Evolutionary conservation across 2,797 vertebrate species (phyloP), one percentile per base, ranked within the genome.

Genomic region (Ciconia nigra): DNA sequence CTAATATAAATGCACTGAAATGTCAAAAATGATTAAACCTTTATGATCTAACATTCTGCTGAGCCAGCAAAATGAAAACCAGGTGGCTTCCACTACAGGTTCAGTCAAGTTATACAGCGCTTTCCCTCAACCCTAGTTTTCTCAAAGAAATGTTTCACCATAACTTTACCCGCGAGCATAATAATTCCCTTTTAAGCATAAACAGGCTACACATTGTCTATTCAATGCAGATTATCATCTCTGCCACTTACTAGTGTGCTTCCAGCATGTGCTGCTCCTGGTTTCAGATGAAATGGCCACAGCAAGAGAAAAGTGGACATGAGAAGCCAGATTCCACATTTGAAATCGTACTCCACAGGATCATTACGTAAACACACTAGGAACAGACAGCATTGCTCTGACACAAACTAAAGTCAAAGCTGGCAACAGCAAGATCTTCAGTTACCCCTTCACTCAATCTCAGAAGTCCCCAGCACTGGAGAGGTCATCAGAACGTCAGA

Each of bases 11-110:
- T 84, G 84, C 83, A 94, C n/a, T 93, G 77, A 96, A 95, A 93
- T 76, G 84, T 90, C 62, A 78, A 82, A 96, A 96, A 87, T 35
- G 1, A 94, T 96, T 95, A 94, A 95, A 95, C 65, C 28, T 95
- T 87, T 89, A 82, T 77, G 58, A 78, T 91, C 52, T 83, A 87
- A 89, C 21, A 35, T 83, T 95, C 35, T 93, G 91, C 90, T 97
- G 90, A 97, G 54, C 42, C 65, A 96, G 87, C 90, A 96, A 89
- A 95, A 93, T 86, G n/a, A 93, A 96, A 96, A 90, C 70, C 81
- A 87, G 83, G 81, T 94, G 87, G 79, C 70, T 90, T 95, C 59
- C 37, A 65, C 83, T 76, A 83, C 89, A 95, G 87, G 85, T 96
- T 96, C 69, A 41, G 92, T 92, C 85, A 97, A 73, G 90, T 83